These are phyloP conservation scores for Aleiodes sp. DNA, from an alignment of 1,140 invertebrate genomes.

Conservation along the genomic window DNA sequence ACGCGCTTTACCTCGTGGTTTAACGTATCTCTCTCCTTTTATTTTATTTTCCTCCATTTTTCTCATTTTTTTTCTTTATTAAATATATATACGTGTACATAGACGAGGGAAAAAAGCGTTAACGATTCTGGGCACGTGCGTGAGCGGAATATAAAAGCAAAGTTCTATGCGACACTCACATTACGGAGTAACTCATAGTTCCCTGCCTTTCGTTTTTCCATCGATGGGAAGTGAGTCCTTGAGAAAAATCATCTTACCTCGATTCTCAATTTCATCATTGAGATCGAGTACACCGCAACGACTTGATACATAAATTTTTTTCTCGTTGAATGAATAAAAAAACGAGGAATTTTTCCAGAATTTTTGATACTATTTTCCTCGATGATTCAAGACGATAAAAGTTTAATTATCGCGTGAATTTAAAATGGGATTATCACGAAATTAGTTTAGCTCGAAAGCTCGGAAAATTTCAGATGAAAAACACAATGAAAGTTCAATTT, in stretches of 20 bases:
- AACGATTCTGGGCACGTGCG: constrained; percentile 7
- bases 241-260: constrained; percentile 58
- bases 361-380: no score
- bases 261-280: constrained; percentile 60
- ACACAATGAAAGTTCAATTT: no score
- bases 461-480: no score
- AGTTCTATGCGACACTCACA: neutral
- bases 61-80: no score
- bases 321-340: no score
- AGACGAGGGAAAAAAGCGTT: neutral
- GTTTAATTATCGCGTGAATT: no score
- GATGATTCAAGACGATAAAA: no score
- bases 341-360: no score
- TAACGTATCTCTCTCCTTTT: neutral
- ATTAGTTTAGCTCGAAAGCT: no score
- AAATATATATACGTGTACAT: neutral
- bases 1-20: neutral
- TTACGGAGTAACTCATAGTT: constrained; percentile 23
- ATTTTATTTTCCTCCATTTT: neutral
- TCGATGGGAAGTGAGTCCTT: constrained; percentile 53
- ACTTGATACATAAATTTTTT: neutral
- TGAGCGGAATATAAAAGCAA: neutral
- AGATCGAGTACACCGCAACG: constrained; percentile 1
- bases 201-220: constrained; percentile 64
- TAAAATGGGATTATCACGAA: no score